These are phyloP conservation scores for Orchesella flavescens DNA, from an alignment of 2,888 invertebrate species.

Conservation along the genomic window DNA sequence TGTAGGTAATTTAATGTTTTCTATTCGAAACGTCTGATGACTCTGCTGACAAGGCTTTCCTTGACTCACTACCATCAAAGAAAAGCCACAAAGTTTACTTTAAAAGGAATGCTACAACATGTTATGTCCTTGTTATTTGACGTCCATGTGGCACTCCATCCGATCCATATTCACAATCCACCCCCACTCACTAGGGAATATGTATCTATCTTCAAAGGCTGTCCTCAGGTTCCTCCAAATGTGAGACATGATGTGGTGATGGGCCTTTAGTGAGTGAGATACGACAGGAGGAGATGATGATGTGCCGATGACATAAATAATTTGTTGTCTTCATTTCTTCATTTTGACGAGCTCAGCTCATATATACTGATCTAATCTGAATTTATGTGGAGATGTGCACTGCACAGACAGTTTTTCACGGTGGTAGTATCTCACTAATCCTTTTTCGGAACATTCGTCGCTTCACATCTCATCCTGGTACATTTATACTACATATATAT, in stretches of 20 bases:
- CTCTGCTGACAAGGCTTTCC: slow-evolving; percentile 4
- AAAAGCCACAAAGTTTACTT: not conserved
- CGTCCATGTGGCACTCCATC: slow-evolving; percentile 20
- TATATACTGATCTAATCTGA: not conserved
- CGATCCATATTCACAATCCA: not conserved
- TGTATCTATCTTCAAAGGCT: not conserved
- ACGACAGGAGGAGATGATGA: not conserved
- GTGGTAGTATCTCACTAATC: slow-evolving; percentile 4
- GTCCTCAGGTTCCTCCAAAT: not conserved
- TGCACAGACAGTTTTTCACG: not conserved
- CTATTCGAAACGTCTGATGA: not conserved
- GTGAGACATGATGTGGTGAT: not conserved
- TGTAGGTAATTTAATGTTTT: too few relatives aligned
- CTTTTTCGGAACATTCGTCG: slow-evolving; percentile 3
- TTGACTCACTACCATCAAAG: not conserved
- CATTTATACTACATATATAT: too few relatives aligned
- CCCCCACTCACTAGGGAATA: slow-evolving; percentile 18
- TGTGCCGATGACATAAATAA: slow-evolving; percentile 17
- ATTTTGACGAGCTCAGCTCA: not conserved
- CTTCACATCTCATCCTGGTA: too few relatives aligned
- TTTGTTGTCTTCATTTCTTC: not conserved
- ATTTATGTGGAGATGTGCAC: not conserved
- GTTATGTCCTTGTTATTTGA: slow-evolving; percentile 15
- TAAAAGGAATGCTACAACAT: slow-evolving; percentile 1
- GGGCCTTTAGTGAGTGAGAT: slow-evolving; percentile 20